Evolutionary conservation across 1,140 invertebrate genomes (phyloP), one percentile per base, ranked within the genome.

Genomic region (Lepidurus apus): DNA sequence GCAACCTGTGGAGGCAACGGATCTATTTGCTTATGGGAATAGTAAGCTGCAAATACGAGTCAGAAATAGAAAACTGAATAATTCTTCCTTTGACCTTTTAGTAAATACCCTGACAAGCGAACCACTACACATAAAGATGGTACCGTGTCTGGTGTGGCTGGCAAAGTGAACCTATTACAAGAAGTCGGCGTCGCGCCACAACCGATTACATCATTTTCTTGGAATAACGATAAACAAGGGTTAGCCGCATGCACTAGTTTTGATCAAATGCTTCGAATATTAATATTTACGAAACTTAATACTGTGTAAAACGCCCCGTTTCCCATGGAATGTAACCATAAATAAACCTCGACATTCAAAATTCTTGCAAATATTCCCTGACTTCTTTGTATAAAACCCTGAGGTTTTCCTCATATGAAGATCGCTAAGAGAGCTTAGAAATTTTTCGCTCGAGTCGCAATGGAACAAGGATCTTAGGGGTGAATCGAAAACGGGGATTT

Each of bases 231-330:
- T 83, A 97, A 97, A 85, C 84, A 89, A 44, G 96, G 96, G 13
- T 86, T 98, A 0, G 92, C 91, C 47, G 90, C 97, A 3, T 95
- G 93, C 83, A 93, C 93, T 4, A 90, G 95, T 0, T 97, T 98
- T 84, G 96, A 98, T 87, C 96, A 98, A 85, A 91, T 90, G 78
- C 83, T 98, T n/a, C 87, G 95, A 26, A 89, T 98, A 7, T 83
- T 98, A 47, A 92, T 98, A 75, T 91, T 93, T 11, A 98, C 96
- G 2, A 97, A 96, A 87, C 86, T 98, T 0, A 95, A 96, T 86
- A 17, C 53, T 65, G 13, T 65, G 53, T 65, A 65, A 65, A 65
- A n/a, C 17, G 21, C 34, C 34, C 34, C 34, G 21, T 65, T 17
- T 65, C 13, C 53, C 53, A 65, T 11, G 7, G 21, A 65, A 65